Conservation (phyloP, 2,113 vertebrate species). For the Hippolais icterina region DNA sequence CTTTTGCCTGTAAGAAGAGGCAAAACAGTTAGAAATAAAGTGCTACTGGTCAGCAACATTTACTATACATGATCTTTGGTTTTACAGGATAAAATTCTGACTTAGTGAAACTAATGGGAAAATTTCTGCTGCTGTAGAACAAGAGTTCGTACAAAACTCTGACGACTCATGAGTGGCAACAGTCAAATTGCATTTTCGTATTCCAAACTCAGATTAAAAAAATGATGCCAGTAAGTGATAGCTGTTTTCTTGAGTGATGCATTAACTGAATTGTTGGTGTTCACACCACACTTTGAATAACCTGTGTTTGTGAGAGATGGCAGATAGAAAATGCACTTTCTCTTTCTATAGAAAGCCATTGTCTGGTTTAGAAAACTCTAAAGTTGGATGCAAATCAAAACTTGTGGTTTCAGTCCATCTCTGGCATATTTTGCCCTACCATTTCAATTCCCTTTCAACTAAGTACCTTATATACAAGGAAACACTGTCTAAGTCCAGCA, state of each 20-base stretch:
- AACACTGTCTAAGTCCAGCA: not conserved
- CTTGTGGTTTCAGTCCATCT: not conserved
- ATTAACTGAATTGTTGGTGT: not conserved
- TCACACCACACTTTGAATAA: not conserved
- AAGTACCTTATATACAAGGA: not conserved
- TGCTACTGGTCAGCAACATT: not conserved
- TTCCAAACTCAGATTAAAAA: not conserved
- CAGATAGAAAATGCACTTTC: not conserved
- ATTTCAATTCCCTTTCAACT: not conserved
- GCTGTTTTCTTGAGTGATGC: not conserved
- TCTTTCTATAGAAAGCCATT: not conserved
- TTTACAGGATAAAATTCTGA: not conserved
- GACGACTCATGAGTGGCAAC: not conserved
- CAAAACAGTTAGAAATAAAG: not conserved
- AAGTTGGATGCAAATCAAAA: not conserved
- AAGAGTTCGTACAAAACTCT: not conserved
- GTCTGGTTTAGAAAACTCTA: not conserved
- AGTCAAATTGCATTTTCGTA: not conserved
- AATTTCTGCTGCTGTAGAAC: not conserved
- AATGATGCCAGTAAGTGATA: not conserved
- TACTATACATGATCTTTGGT: not conserved
- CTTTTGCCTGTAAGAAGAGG: not conserved
- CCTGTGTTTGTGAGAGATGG: not conserved
- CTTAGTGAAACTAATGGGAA: not conserved
- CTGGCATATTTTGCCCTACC: not conserved